These are phyloP conservation scores for Phoxinus dragarum DNA, from an alignment of 2,797 vertebrate genomes.

Conservation along the genomic window DNA sequence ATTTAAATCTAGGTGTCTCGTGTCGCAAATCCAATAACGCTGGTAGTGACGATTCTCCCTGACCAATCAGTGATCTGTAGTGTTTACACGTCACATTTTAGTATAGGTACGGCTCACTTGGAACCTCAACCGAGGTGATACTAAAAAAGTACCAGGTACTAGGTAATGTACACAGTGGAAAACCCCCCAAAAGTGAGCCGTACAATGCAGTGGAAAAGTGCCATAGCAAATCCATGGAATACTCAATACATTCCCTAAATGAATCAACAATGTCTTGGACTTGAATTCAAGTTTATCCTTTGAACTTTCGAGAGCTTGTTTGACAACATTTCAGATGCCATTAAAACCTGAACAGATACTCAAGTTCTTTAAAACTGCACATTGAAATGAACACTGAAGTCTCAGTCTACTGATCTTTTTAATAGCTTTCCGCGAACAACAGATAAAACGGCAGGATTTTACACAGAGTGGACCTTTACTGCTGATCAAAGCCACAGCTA, in stretches of 20 bases:
- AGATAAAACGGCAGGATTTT: slow-evolving; percentile 52
- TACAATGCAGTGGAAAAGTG: too few species aligned
- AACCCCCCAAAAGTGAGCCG: too few species aligned
- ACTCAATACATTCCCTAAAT: background rate
- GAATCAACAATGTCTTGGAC: background rate
- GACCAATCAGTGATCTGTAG: too few species aligned
- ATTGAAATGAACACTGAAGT: slow-evolving; percentile 67
- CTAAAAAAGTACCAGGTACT: too few species aligned
- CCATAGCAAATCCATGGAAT: background rate
- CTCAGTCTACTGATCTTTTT: slow-evolving; percentile 61
- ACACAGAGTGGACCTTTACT: slow-evolving; percentile 39
- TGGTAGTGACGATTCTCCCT: too few species aligned
- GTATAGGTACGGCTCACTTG: too few species aligned
- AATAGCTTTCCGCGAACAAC: slow-evolving; percentile 60
- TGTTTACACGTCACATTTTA: too few species aligned
- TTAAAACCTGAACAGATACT: slow-evolving; percentile 6
- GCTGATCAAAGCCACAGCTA: slow-evolving; percentile 60
- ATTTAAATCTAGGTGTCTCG: too few species aligned
- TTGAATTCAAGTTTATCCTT: background rate
- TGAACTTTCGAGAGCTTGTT: background rate
- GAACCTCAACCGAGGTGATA: too few species aligned
- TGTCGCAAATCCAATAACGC: too few species aligned
- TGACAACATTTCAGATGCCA: slow-evolving; percentile 9
- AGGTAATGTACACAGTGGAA: too few species aligned
- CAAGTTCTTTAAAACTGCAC: slow-evolving; percentile 45